Percentiles rank a stretch among this genome's conserved stretches.
phyloP scores from a whole-genome alignment of 2,797 vertebrate species.

The Sylvia borin region DNA sequence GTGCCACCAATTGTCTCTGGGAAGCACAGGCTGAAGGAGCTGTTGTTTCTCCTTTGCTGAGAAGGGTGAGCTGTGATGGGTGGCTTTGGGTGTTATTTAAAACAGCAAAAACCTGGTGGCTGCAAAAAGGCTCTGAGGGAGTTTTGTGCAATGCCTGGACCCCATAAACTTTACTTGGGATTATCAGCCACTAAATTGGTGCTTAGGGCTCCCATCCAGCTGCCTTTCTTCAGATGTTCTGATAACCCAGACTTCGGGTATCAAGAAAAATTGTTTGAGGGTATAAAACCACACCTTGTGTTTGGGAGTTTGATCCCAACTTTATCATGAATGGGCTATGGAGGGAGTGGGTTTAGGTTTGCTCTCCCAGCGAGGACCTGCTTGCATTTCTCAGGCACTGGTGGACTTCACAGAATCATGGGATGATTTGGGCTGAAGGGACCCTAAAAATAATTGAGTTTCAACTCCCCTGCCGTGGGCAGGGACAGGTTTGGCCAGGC shows the following conservation, averaged over 20 bases:
- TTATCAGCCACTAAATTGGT: not conserved
- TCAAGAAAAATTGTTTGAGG: not conserved
- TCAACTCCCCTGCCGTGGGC: not conserved
- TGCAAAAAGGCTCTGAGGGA: not conserved
- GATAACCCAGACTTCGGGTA: not conserved
- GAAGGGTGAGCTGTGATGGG: not conserved
- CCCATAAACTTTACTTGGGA: not conserved
- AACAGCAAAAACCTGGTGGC: not conserved
- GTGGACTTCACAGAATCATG: not conserved
- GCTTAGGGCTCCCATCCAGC: not conserved
- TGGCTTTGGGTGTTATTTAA: not conserved
- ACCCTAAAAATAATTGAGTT: not conserved
- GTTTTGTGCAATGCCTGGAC: not conserved
- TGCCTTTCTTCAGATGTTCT: not conserved
- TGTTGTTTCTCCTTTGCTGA: not conserved
- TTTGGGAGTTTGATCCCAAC: not conserved
- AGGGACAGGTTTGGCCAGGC: not conserved
- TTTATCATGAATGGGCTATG: not conserved
- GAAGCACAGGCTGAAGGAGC: not conserved
- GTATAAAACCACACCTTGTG: not conserved
- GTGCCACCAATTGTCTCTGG: not conserved
- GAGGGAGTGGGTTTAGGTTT: not conserved
- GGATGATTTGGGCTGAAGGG: not conserved
- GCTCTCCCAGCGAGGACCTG: not conserved
- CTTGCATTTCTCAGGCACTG: not conserved